A percentile compares a stretch with the other conserved stretches of the same genome.
phyloP scores from a whole-genome alignment of 1,140 invertebrate genomes.

The Aphelenchoides avenae region DNA sequence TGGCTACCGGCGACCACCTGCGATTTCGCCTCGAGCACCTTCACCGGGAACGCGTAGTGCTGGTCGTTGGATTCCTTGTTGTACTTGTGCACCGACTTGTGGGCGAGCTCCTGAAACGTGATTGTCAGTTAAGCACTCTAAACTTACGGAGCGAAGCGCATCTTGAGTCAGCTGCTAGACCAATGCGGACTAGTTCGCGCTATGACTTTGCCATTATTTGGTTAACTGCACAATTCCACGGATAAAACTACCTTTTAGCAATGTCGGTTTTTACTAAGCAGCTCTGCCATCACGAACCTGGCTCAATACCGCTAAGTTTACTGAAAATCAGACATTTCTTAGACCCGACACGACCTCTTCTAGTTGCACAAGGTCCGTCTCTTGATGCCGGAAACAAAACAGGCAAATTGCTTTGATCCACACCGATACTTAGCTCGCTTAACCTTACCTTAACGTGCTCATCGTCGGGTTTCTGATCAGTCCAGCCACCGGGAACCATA shows the following conservation, averaged over 20 bases:
- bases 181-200: no score
- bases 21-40: slow-evolving; percentile 13
- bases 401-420: no score
- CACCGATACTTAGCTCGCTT: no score
- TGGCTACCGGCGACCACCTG: slow-evolving; percentile 19
- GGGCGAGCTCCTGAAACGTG: slow-evolving; percentile 1
- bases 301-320: background rate
- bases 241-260: background rate
- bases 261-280: background rate
- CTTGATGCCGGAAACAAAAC: no score
- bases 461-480: background rate
- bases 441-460: background rate
- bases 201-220: no score
- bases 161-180: no score
- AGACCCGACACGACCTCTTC: no score
- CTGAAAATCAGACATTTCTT: no score
- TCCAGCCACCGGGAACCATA: slow-evolving; percentile 6
- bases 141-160: no score
- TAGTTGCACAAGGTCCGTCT: no score
- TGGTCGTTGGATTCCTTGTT: slow-evolving; percentile 10
- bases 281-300: background rate
- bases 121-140: no score
- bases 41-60: slow-evolving; percentile 5
- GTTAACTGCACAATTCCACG: no score
- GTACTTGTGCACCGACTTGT: slow-evolving; percentile 4